Conservation (phyloP, 2,113 vertebrate genomes). For the Prunella himalayana region DNA sequence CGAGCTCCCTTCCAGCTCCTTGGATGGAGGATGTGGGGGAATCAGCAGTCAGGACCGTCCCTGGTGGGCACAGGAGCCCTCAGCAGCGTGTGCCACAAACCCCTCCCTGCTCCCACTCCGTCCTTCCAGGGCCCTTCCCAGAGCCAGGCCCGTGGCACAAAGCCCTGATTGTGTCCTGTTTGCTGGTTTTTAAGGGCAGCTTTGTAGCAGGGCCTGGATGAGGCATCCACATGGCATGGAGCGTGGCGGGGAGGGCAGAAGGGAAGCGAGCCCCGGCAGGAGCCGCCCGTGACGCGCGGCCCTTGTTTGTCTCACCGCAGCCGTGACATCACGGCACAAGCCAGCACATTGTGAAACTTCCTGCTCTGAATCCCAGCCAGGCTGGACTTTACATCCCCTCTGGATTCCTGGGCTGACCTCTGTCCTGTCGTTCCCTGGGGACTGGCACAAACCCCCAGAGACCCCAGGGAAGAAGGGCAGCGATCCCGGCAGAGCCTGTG, state of each 20-base stretch:
- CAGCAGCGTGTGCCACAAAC: accelerated
- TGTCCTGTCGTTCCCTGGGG: accelerated
- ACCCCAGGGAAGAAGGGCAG: accelerated
- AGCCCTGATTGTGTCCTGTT: not conserved
- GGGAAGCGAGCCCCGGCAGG: not conserved
- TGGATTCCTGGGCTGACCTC: not conserved
- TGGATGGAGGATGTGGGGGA: not conserved
- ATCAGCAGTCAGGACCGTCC: accelerated
- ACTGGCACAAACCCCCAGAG: accelerated
- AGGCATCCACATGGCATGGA: not conserved
- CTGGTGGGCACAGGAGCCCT: not conserved
- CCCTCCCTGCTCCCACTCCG: not conserved
- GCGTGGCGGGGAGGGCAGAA: not conserved
- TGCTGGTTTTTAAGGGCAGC: not conserved
- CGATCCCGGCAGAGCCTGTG: accelerated
- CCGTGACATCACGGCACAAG: not conserved
- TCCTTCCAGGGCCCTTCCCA: not conserved
- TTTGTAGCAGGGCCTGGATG: not conserved
- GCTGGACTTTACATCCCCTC: not conserved
- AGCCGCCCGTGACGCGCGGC: not conserved
- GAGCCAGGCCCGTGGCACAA: not conserved
- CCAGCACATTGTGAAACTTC: not conserved
- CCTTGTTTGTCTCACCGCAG: not conserved
- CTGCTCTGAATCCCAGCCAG: not conserved
- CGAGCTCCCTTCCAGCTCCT: accelerated